Conservation (phyloP, 1,140 invertebrate genomes). For the Caligus rogercresseyi region DNA sequence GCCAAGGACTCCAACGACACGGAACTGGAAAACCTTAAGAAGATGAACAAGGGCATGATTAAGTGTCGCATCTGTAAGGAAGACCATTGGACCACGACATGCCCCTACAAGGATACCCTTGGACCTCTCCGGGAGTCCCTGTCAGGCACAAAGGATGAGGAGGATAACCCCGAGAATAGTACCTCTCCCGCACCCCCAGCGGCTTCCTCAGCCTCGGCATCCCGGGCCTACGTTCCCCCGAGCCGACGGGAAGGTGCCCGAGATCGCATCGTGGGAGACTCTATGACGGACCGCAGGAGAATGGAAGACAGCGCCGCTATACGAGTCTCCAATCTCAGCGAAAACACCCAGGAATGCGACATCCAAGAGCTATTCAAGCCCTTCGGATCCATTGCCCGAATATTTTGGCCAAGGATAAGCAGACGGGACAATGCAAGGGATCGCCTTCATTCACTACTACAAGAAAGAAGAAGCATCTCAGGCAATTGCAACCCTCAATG, state of each 20-base stretch:
- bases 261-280: neutral
- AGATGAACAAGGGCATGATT: conserved; percentile 53
- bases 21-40: conserved; percentile 50
- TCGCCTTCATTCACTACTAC: conserved; percentile 38
- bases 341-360: conserved; percentile 55
- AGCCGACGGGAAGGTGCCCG: neutral
- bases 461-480: conserved; percentile 67
- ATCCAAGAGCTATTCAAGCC: conserved; percentile 83
- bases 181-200: conserved; percentile 19
- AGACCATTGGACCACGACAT: conserved; percentile 92
- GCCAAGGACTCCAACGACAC: conserved; percentile 58
- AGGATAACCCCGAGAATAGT: conserved; percentile 22
- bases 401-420: conserved; percentile 71
- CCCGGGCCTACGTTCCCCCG: neutral
- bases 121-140: conserved; percentile 33
- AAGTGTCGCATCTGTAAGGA: conserved; percentile 86
- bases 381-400: conserved; percentile 67
- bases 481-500: conserved; percentile 75
- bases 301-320: neutral
- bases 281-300: neutral
- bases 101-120: conserved; percentile 81
- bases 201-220: conserved; percentile 20
- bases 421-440: conserved; percentile 26
- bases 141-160: conserved; percentile 30
- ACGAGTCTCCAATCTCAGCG: neutral